Conservation (phyloP, 2,888 invertebrate genomes). For the Endomychus coccineus region DNA sequence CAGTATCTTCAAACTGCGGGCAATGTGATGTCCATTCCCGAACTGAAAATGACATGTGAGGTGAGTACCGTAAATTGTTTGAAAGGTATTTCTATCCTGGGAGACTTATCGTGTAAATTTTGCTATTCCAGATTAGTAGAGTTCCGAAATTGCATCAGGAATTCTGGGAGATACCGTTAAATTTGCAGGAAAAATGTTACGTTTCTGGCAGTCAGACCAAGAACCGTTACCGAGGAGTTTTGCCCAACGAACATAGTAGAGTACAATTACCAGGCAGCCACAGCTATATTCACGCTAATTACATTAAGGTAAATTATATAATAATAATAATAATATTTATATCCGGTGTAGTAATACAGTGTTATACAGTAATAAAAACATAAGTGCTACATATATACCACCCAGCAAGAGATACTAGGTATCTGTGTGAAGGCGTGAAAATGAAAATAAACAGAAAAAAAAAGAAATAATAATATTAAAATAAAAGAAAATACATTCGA, state of each 20-base stretch:
- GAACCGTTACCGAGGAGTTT: slow-evolving; percentile 82
- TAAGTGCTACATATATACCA: too few species aligned
- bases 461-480: too few species aligned
- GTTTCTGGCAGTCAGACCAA: slow-evolving; percentile 83
- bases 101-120: neutral
- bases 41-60: slow-evolving; percentile 47
- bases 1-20: slow-evolving; percentile 66
- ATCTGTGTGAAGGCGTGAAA: too few species aligned
- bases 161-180: slow-evolving; percentile 91
- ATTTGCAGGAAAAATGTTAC: slow-evolving; percentile 83
- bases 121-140: slow-evolving; percentile 51
- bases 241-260: slow-evolving; percentile 83
- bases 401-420: too few species aligned
- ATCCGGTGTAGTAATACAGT: too few species aligned
- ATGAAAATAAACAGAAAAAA: too few species aligned
- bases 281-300: slow-evolving; percentile 90
- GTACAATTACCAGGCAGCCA: slow-evolving; percentile 63
- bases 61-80: slow-evolving; percentile 23
- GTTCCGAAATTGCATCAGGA: slow-evolving; percentile 71
- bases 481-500: too few species aligned
- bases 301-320: slow-evolving; percentile 61
- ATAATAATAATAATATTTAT: too few species aligned
- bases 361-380: too few species aligned
- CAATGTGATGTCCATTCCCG: slow-evolving; percentile 54
- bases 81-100: neutral